Base-by-base conservation (phyloP, 2,888 invertebrate species). In the Pyrocoelia pectoralis region DNA sequence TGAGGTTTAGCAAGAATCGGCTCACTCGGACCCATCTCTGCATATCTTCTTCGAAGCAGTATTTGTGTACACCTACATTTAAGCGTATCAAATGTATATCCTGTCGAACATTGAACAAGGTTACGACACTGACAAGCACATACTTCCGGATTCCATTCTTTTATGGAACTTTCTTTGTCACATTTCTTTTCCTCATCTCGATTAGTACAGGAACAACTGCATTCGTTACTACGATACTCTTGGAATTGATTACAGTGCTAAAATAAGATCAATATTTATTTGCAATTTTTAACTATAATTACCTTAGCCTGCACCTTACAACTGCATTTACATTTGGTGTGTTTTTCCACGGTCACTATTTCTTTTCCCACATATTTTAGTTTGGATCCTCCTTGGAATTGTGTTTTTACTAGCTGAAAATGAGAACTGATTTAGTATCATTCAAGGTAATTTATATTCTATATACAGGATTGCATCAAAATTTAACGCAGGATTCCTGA, bases 51-150 rank as follows among this genome's bases (percentile, higher is more conserved):
- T 55, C 70, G 66, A 28, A 73, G 43, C 12, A 74, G 73, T 38
- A 68, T 72, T 56, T 70, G 67, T 64, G 79, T 79, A 77, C 84
- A 88, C 82, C 81, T 82, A 81, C 88, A 88, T 65, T 82, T 79
- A 38, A 81, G 80, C 55, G 83, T 82, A 75, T 90, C 87, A 74
- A 86, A 89, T 67, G 79, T 80, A 56, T 81, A 85, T 46, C 88
- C 89, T 1, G 88, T 86, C 17, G 86, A 85, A 77, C 90, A 91
- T 33, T 83, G 82, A 17, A 80, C 74, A 8, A 77, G 74, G 24
- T 84, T 82, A 33, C 85, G 81, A 70, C 90, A 90, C 52, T 82
- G 79, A 70, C 90, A 91, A 9, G 81, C 76, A 72, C 90, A 91
- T 0, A 79, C 76, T 4, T 83, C 77, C 5, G 84, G 80, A 73